A percentile compares a stretch with the other conserved stretches of the same genome.
These are phyloP conservation scores for Hemicrepidius hirtus DNA, from an alignment of 2,888 invertebrate genomes.

Conservation along the genomic window DNA sequence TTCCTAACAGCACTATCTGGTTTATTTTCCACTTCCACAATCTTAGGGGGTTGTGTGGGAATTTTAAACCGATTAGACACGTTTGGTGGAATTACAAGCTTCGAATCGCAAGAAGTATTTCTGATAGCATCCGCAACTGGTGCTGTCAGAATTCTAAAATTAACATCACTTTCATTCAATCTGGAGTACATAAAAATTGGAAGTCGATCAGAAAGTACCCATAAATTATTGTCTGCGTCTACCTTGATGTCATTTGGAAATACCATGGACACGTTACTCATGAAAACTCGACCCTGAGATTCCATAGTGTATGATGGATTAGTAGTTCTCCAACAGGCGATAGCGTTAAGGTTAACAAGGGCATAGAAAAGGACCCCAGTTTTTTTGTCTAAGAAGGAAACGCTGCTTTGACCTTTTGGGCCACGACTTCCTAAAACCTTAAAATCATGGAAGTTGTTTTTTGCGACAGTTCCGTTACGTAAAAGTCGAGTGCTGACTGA, in stretches of 20 bases:
- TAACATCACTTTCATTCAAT: conserved; percentile 78
- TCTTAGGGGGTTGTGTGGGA: conserved; percentile 8
- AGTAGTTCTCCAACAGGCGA: conserved; percentile 86
- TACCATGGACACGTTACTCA: conserved; percentile 82
- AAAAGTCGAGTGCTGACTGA: conserved; percentile 82
- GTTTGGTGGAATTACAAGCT: conserved; percentile 64
- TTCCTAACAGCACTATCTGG: not conserved
- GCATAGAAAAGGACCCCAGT: conserved; percentile 85
- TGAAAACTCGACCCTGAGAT: conserved; percentile 83
- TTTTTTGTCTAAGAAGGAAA: conserved; percentile 81
- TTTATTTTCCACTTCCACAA: not conserved
- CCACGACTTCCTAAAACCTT: conserved; percentile 82
- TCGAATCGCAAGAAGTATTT: conserved; percentile 82
- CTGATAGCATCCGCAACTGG: conserved; percentile 81
- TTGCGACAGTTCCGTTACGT: conserved; percentile 75
- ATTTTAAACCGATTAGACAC: conserved; percentile 33
- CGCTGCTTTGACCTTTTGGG: conserved; percentile 83
- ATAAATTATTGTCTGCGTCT: conserved; percentile 80
- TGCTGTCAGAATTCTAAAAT: conserved; percentile 83
- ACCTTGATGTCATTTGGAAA: conserved; percentile 88
- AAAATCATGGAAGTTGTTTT: conserved; percentile 78
- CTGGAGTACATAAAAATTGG: conserved; percentile 82
- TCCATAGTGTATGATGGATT: conserved; percentile 80
- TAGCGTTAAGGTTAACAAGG: conserved; percentile 83
- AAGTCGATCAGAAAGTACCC: conserved; percentile 84